A percentile compares a stretch with the other conserved stretches of the same genome.
Evolutionary conservation across 2,888 invertebrate genomes (phyloP).

Genomic region (Parascotia fuliginaria): DNA sequence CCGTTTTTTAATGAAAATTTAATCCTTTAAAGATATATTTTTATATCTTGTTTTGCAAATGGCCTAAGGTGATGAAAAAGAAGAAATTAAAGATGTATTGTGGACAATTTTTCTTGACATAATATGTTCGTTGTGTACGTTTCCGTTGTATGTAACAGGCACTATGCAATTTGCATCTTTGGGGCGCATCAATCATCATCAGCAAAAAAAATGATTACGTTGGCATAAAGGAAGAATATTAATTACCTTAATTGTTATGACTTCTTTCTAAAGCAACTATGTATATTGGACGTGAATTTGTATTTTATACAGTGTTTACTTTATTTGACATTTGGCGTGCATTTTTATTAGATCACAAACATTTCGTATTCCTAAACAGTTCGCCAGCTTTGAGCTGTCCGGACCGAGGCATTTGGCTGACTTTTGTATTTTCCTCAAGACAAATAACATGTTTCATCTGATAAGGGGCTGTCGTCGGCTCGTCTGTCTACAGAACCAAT

Average conservation of each 20-base stretch:
- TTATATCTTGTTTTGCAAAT: no score
- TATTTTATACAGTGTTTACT: conserved; percentile 48
- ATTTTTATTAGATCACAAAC: conserved; percentile 54
- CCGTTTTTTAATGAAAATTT: no score
- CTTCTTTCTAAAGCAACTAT: conserved; percentile 24
- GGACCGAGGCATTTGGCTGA: conserved; percentile 67
- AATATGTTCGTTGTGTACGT: no score
- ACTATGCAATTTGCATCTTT: no score
- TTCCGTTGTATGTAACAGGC: no score
- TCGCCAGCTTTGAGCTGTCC: conserved; percentile 62
- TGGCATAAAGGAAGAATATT: conserved; percentile 19
- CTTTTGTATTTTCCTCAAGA: conserved; percentile 71
- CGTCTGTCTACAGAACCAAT: conserved; percentile 74
- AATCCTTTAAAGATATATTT: no score
- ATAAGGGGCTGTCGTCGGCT: conserved; percentile 79
- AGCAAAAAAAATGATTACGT: no score
- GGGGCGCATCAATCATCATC: no score
- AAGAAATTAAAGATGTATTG: no score
- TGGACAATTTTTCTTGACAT: no score
- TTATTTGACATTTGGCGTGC: conserved; percentile 52
- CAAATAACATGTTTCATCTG: conserved; percentile 80
- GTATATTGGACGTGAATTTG: conserved; percentile 19
- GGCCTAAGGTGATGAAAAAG: no score
- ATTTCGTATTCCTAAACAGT: conserved; percentile 64
- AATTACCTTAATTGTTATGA: conserved; percentile 33